Evolutionary conservation across 2,113 vertebrate species (phyloP).

Genomic region (Holacanthus passer): DNA sequence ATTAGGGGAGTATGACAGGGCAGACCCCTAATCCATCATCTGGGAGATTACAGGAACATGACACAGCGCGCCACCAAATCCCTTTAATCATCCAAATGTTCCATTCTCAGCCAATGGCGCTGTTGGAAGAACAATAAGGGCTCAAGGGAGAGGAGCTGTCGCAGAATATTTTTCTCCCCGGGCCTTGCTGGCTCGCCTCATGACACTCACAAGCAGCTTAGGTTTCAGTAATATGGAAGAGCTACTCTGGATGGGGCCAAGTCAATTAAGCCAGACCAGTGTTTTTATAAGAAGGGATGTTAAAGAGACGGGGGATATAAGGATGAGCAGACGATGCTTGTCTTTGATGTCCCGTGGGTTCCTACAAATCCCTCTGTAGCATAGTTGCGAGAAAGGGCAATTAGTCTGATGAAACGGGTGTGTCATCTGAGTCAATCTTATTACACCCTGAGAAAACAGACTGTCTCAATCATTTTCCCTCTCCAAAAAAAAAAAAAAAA

Average conservation of each 20-base stretch:
- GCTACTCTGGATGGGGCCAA: conserved; percentile 56
- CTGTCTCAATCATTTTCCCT: conserved; percentile 56
- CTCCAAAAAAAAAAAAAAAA: conserved; percentile 32
- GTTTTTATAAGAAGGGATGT: conserved; percentile 60
- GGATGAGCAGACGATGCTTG: conserved; percentile 54
- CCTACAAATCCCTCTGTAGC: conserved; percentile 54
- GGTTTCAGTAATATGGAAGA: conserved; percentile 57
- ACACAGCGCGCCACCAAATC: conserved; percentile 76
- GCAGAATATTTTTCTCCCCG: conserved; percentile 50
- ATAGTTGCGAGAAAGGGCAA: conserved; percentile 56
- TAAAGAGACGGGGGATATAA: conserved; percentile 55
- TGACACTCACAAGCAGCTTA: conserved; percentile 72
- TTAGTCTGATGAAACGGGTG: conserved; percentile 64
- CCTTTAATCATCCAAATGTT: conserved; percentile 82
- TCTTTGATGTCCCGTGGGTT: conserved; percentile 70
- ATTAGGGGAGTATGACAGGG: conserved; percentile 74
- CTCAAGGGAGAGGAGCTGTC: conserved; percentile 61
- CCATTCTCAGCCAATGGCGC: conserved; percentile 61
- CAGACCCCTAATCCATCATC: conserved; percentile 79
- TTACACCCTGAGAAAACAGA: conserved; percentile 61
- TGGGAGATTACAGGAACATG: conserved; percentile 81
- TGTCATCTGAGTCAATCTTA: conserved; percentile 67
- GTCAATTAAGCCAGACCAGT: conserved; percentile 72
- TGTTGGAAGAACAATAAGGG: conserved; percentile 63
- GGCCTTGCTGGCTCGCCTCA: conserved; percentile 53